A percentile compares a stretch with the other conserved stretches of the same genome.
These are phyloP conservation scores for Porphyrio hochstetteri DNA, from an alignment of 2,113 vertebrate species.

Conservation along the genomic window DNA sequence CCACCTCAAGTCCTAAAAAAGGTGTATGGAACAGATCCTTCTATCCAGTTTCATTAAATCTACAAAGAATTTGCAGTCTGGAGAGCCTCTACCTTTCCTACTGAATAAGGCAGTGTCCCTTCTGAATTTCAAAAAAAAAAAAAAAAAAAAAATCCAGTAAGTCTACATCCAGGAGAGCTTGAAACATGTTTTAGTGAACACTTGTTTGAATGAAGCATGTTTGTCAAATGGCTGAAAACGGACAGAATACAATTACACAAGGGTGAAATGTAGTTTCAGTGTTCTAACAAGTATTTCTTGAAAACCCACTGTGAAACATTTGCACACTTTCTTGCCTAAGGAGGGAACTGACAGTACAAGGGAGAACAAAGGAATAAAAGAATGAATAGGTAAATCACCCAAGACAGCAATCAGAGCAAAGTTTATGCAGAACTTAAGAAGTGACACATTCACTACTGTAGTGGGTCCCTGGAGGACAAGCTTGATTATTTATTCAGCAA, in stretches of 20 bases:
- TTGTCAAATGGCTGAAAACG: background rate
- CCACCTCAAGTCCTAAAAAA: background rate
- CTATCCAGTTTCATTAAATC: background rate
- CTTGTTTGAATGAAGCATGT: background rate
- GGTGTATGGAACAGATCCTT: background rate
- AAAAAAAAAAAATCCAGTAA: background rate
- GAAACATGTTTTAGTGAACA: background rate
- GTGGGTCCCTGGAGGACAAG: background rate
- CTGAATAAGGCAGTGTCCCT: background rate
- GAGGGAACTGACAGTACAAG: background rate
- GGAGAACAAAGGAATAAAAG: background rate
- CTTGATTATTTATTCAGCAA: slow-evolving; percentile 33
- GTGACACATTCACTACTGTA: background rate
- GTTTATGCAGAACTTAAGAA: background rate
- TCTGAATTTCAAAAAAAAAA: background rate
- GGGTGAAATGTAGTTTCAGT: background rate
- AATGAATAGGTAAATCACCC: background rate
- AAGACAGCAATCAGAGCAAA: background rate
- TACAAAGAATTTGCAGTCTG: background rate
- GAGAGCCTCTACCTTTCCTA: background rate
- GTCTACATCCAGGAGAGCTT: background rate
- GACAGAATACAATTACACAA: background rate
- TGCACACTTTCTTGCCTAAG: background rate
- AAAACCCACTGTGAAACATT: background rate
- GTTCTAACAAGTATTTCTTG: background rate